Evolutionary conservation across 2,888 invertebrate genomes (phyloP).

Genomic region (Drosophila barbarae): DNA sequence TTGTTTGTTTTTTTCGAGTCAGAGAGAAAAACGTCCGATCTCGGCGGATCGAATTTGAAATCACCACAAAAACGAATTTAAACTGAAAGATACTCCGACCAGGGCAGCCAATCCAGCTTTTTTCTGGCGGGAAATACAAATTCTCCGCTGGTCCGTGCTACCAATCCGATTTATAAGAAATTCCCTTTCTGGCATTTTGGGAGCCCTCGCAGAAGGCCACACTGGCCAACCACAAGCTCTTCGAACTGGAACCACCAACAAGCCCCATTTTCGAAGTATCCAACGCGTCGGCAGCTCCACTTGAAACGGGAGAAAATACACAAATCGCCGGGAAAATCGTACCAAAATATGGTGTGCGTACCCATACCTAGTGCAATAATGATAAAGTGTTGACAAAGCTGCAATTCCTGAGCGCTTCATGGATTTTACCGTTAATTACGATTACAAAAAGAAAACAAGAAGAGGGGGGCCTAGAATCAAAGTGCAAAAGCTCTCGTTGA

Average conservation of each 20-base stretch:
- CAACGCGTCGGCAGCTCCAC: slow-evolving; percentile 6
- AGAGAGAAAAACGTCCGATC: slow-evolving; percentile 43
- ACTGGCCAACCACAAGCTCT: not conserved
- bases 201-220: not conserved
- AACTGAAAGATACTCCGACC: slow-evolving; percentile 1
- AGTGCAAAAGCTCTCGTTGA: slow-evolving; percentile 43
- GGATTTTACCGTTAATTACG: slow-evolving; percentile 41
- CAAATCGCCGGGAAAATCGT: slow-evolving; percentile 18
- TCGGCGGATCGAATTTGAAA: slow-evolving; percentile 42
- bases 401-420: not conserved
- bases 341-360: not conserved
- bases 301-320: slow-evolving; percentile 6
- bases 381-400: not conserved
- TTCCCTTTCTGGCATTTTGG: not conserved
- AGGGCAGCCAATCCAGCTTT: not conserved
- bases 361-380: not conserved
- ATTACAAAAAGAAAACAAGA: slow-evolving; percentile 46
- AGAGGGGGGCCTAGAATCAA: slow-evolving; percentile 14
- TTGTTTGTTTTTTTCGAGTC: slow-evolving; percentile 9
- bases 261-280: slow-evolving; percentile 8
- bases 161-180: not conserved
- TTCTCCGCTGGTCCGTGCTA: too few species aligned
- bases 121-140: too few species aligned
- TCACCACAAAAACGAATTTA: not conserved
- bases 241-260: not conserved